Base-by-base conservation (phyloP, 2,113 vertebrate genomes). In the Siphamia tubifer region DNA sequence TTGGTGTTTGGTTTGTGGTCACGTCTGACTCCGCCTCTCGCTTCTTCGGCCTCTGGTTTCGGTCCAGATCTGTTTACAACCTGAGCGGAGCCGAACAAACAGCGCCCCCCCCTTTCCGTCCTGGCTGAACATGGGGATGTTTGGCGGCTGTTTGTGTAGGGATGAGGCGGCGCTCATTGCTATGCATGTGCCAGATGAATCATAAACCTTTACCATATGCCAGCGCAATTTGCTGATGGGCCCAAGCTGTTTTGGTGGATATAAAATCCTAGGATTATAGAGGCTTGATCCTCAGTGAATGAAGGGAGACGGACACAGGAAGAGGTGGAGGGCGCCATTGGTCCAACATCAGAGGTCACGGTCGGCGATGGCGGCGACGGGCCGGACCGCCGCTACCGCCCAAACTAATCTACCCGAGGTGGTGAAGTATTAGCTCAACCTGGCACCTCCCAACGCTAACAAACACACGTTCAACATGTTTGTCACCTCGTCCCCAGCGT, bases 151-250 rank as follows among this genome's bases (percentile, higher is more conserved):
- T 95, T 95, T 95, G 93, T 91, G 89, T 87, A 93, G 90, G 89
- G 91, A 94, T 95, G 94, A 95, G 87, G 90, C 90, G 90, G 90
- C 89, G 87, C 93, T 92, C 93, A 87, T 93, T 94, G 94, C 94
- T 93, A 92, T 94, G 94, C 90, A 80, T 91, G 91, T 94, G 95
- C 95, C 96, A 98, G 96, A 98, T 96, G 96, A 97, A 94, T 96
- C 94, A 93, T 98, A 97, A 99, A 98, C 95, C 95, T 96, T 92
- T 91, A 96, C 96, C 96, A 97, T 98, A 98, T 98, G 96, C 93
- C 95, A 70, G 88, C 87, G 91, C 96, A 96, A 97, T 98, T 98
- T 96, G 94, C 94, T 98, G 97, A 98, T 98, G 96, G 96, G 95
- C 91, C 96, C 96, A 98, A 98, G 96, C 97, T 99, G 97, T 98